Evolutionary conservation across 2,888 invertebrate genomes (phyloP), one percentile per base, ranked within the genome.

Genomic region (Plebejus argus): DNA sequence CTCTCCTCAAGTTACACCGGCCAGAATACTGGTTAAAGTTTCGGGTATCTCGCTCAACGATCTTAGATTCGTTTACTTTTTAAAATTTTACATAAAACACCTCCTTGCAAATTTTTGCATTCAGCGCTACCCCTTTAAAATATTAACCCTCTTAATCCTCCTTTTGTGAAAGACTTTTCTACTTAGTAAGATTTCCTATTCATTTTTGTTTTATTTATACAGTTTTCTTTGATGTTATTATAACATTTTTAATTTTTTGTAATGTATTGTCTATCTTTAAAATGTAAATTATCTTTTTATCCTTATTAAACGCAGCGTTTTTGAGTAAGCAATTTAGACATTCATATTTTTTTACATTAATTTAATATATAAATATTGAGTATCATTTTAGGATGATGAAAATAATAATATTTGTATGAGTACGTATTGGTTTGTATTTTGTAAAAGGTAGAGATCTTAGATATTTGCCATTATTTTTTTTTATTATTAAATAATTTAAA

Each of bases 71-170:
- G 58, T n/a, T n/a, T 58, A 58, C 20, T 58, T 2, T 58, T 58
- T 58, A 58, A 20, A 20, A 23, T 23, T 45, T 61, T 4, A 53
- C 18, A 53, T 5, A 18, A 18, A 53, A 18, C 1, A 53, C 15
- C 5, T 15, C 5, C 3, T 58, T 58, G 20, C 2, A 56, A 18
- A n/a, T 56, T 58, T 8, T 66, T 66, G 28, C 20, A 3, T 66
- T 66, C 5, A 15, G 15, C 7, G 12, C 28, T 66, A 28, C 28
- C 28, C 33, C 28, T 33, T 66, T 6, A 66, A 61, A 66, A 28
- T 66, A 66, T 66, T 66, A 33, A 66, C 66, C 66, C 66, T 66
- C 18, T 33, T 66, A 66, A 66, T 18, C 66, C 66, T 66, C 28
- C 18, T 66, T 66, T 66, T 66, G 23, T 66, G 23, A 15, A 5